Conservation (phyloP, 2,113 vertebrate genomes). For the Prinia subflava region DNA sequence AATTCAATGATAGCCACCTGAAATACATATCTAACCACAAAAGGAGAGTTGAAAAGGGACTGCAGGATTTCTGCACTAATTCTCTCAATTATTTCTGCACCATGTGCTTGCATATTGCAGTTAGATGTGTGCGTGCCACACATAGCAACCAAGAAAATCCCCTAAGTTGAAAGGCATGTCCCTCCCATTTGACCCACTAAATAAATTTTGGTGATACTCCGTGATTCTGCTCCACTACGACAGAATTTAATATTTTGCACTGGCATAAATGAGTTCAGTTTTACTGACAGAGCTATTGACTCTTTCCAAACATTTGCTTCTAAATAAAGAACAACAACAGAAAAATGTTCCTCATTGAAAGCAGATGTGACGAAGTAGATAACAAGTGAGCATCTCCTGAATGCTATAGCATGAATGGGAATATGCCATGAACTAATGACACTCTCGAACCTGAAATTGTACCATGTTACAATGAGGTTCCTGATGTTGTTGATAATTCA, state of each 20-base stretch:
- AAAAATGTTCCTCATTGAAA: neutral
- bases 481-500: neutral
- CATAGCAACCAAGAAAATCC: neutral
- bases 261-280: neutral
- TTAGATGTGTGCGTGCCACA: neutral
- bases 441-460: neutral
- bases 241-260: neutral
- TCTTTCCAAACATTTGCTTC: neutral
- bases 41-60: neutral
- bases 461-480: neutral
- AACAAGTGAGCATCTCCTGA: neutral
- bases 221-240: neutral
- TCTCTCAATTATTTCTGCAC: conserved; percentile 16
- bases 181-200: neutral
- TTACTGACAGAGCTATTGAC: neutral
- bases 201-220: neutral
- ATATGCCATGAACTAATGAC: neutral
- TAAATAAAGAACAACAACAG: neutral
- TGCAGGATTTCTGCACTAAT: neutral
- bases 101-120: neutral
- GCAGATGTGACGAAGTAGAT: neutral
- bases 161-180: neutral
- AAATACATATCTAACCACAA: neutral
- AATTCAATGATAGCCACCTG: neutral
- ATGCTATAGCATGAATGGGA: neutral